Conservation (phyloP, 2,113 vertebrate species). For the Mola mola region DNA sequence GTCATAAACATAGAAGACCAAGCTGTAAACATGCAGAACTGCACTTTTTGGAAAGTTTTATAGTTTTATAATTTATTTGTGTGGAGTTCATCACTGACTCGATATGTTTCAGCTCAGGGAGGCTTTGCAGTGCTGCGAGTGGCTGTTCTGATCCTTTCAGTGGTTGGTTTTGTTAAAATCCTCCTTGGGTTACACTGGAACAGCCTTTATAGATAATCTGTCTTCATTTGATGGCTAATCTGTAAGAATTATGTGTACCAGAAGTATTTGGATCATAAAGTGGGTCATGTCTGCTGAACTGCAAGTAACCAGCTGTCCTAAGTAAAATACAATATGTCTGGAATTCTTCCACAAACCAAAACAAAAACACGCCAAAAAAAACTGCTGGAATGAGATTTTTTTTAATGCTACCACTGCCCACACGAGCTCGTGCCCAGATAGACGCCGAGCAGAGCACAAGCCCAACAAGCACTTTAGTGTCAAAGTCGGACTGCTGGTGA, state of each 20-base stretch:
- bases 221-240: not conserved
- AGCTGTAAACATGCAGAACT: not conserved
- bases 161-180: slow-evolving; percentile 11
- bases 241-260: not conserved
- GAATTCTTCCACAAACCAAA: slow-evolving; percentile 13
- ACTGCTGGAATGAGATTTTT: slow-evolving; percentile 2
- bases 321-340: not conserved
- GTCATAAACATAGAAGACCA: not conserved
- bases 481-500: slow-evolving; percentile 17
- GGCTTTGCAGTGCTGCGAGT: slow-evolving; percentile 26
- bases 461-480: slow-evolving; percentile 31
- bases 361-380: slow-evolving; percentile 5
- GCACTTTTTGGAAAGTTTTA: too few species aligned
- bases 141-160: not conserved
- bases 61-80: too few species aligned
- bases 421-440: slow-evolving; percentile 33
- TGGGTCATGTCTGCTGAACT: not conserved
- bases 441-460: slow-evolving; percentile 21
- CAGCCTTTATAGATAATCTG: slow-evolving; percentile 1
- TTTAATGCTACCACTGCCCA: slow-evolving; percentile 9
- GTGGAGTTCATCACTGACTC: too few species aligned
- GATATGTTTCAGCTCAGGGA: slow-evolving; percentile 7
- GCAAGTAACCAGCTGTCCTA: not conserved
- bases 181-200: not conserved
- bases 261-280: slow-evolving; percentile 1